Evolutionary conservation across 2,797 vertebrate genomes (phyloP), one percentile per base, ranked within the genome.

Genomic region (Rhabdomys pumilio): DNA sequence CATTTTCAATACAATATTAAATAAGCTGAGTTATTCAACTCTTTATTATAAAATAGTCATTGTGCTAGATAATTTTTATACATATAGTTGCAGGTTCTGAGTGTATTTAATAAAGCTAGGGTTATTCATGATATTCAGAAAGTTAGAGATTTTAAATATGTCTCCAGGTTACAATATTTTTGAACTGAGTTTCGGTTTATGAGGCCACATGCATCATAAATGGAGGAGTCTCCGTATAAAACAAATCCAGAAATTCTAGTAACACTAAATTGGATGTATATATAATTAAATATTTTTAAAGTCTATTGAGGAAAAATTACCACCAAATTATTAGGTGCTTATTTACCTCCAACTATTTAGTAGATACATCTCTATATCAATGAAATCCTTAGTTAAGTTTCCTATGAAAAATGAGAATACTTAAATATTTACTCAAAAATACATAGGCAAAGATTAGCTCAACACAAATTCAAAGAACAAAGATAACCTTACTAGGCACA

Each of bases 231-330:
- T 92, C 5, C 77, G 7, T 14, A 47, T 26, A 59, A 29, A 85
- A 79, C 53, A 59, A 77, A 29, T 19, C 55, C 44, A 91, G 14
- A 72, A 65, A 3, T 90, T 97, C 47, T 91, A n/a, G 24, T 73
- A 50, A 53, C 29, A 91, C 31, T 38, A 82, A 63, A 38, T 50
- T 65, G 24, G 13, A 76, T 88, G 1, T 31, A 57, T 38, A 88
- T 75, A 92, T 95, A 73, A 76, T 22, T 57, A 91, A 90, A 73
- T 84, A 89, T 63, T 77, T 59, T 14, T 14, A 38, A 93, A 69
- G 73, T 34, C 22, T 73, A 3, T 65, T 82, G 65, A 79, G 50
- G 17, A 82, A 76, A 88, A 81, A 84, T 31, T 73, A 89, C 20
- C 11, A 50, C 14, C 53, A 88, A 88, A 95, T 88, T 47, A 89